phyloP scores from a whole-genome alignment of 2,113 vertebrate species.

The Neogale vison region DNA sequence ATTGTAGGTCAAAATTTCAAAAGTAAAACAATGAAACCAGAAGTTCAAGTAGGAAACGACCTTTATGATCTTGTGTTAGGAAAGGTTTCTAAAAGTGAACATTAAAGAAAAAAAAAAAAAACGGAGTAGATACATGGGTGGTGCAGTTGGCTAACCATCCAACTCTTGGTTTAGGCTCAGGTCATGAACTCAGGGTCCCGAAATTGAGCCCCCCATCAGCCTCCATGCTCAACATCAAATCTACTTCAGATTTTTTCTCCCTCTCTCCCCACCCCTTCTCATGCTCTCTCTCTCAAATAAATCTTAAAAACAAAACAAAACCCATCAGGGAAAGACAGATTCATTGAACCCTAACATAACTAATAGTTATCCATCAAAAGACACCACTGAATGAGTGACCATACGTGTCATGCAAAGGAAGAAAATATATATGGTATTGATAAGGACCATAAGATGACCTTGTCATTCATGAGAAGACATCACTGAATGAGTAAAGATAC shows the following conservation, averaged over 20 bases:
- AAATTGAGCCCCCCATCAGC: too few species aligned
- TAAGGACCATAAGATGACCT: not conserved
- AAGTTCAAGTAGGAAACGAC: not conserved
- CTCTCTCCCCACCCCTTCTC: not conserved
- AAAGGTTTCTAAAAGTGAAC: not conserved
- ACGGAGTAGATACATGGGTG: rapidly evolving
- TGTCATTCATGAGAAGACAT: not conserved
- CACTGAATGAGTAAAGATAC: not conserved
- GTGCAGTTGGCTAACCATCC: not conserved
- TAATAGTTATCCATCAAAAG: not conserved
- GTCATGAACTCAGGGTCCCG: not conserved
- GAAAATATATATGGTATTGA: not conserved
- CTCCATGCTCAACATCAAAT: not conserved
- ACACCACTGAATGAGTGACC: not conserved
- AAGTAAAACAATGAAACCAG: not conserved
- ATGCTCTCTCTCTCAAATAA: not conserved
- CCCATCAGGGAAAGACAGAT: not conserved
- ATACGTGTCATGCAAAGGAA: not conserved
- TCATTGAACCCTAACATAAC: not conserved
- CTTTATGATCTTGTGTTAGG: not conserved
- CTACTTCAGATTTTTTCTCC: not conserved
- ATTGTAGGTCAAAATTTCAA: not conserved
- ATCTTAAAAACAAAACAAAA: not conserved
- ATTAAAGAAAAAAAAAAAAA: not conserved
- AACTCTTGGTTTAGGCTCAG: not conserved